A percentile compares a stretch with the other conserved stretches of the same genome.
Evolutionary conservation across 2,113 vertebrate species (phyloP).

Genomic region (Prolemur simus): DNA sequence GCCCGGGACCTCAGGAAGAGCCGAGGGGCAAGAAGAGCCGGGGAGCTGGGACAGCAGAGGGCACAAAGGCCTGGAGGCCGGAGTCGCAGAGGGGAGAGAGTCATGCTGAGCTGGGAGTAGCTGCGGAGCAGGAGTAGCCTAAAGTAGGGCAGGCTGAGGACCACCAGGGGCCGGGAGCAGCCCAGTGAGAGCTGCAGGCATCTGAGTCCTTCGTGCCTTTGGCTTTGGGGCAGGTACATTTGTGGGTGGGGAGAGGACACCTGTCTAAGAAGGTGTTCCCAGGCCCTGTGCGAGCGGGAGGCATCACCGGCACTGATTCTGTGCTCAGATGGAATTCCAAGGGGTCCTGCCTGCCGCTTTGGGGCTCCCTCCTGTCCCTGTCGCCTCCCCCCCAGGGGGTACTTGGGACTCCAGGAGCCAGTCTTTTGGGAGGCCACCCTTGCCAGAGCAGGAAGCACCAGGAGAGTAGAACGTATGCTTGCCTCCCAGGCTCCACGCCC

Average conservation of each 20-base stretch:
- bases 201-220: not conserved
- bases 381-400: rapidly evolving
- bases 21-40: not conserved
- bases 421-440: not conserved
- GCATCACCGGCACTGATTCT: not conserved
- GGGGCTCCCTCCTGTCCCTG: not conserved
- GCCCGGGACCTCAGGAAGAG: not conserved
- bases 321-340: not conserved
- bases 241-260: not conserved
- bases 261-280: not conserved
- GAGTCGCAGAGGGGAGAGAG: not conserved
- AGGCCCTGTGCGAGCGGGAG: not conserved
- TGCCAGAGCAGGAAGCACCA: not conserved
- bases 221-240: not conserved
- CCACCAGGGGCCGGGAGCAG: not conserved
- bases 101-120: not conserved
- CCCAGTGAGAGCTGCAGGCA: not conserved
- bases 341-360: not conserved
- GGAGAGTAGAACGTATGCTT: not conserved
- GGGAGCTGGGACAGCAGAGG: not conserved
- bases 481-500: not conserved
- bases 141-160: not conserved
- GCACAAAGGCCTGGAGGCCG: not conserved
- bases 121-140: not conserved
- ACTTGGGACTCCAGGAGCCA: not conserved